Evolutionary conservation across 2,113 vertebrate species (phyloP), one percentile per base, ranked within the genome.

Genomic region (Melanostigma gelatinosum): DNA sequence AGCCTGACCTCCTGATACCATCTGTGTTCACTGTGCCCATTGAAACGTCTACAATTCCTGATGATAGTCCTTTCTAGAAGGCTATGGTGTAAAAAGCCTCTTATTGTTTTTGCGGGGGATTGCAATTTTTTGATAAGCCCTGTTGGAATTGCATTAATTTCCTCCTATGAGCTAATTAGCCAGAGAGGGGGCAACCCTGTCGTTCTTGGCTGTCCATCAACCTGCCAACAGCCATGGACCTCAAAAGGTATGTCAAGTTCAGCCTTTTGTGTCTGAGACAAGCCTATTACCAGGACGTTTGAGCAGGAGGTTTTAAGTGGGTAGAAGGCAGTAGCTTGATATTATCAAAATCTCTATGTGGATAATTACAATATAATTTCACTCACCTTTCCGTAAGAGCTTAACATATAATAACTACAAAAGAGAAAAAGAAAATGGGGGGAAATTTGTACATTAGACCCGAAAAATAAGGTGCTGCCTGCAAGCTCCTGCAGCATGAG

Each of bases 121-220:
- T 93, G 93, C 91, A 95, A 92, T 94, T 92, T 92, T 92, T 91
- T 79, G 86, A 94, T 95, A 95, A 94, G 61, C 52, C 89, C 72
- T 83, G 92, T 89, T 94, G 93, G 94, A 96, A 95, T 95, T 93
- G 94, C 95, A 94, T 82, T 90, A 86, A 95, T 94, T 92, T 95
- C 88, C 89, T 94, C 95, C 94, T 76, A 95, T 95, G 93, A 95
- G 94, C 95, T 97, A 96, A 98, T 98, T 97, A 97, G 94, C 63
- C 40, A 74, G 92, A 90, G 94, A 93, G 86, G 79, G 91, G 93
- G 94, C 93, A 95, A 94, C 85, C 15, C 88, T 80, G 88, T 93
- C 93, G 95, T 95, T 96, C 95, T 91, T 79, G 82, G 85, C 95
- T 93, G 93, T 97, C 97, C 93, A 50, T 98, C 97, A 98, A 95